Evolutionary conservation across 2,888 invertebrate genomes (phyloP), one percentile per base, ranked within the genome.

Genomic region (Caenorhabditis uteleia): DNA sequence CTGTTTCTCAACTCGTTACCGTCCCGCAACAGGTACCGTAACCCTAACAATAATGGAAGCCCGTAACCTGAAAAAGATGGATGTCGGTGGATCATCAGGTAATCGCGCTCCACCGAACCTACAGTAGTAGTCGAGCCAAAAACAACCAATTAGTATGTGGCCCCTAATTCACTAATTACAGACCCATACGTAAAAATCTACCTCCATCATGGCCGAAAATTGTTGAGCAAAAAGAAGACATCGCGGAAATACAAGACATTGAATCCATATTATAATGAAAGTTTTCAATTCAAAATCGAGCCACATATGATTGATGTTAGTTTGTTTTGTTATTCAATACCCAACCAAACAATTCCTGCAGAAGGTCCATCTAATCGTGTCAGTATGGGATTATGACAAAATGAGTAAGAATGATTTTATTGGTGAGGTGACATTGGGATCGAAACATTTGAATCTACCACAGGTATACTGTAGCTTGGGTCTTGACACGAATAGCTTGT

Each of bases 161-260:
- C 25, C 42, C 25, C 18, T 16, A 20, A 18, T 4, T 36, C 20
- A 18, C 18, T 20, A 36, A 20, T 18, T 12, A 54, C 69, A 83
- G 82, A 82, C 59, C 82, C 82, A 2, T 82, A 82, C 57, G 78
- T 82, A 33, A 82, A 82, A 56, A 70, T 82, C 48, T 77, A 83
- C 50, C 62, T 82, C 26, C 79, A 77, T 53, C 77, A 83, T 20
- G 79, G 80, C 8, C 73, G 79, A 43, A 82, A 83, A 38, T 47
- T 83, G 46, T 33, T 80, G 38, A 61, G 70, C 42, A 82, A 82
- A 48, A 82, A 82, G 70, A 82, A 83, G 64, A 83, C 82, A 12
- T 74, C 78, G 2, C 55, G 78, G n/a, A 82, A 82, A 47, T 79
- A 74, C 67, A 82, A 82, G 38, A 75, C 75, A 8, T 48, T 75